phyloP scores from a whole-genome alignment of 2,113 vertebrate species.

The Hassar affinis region DNA sequence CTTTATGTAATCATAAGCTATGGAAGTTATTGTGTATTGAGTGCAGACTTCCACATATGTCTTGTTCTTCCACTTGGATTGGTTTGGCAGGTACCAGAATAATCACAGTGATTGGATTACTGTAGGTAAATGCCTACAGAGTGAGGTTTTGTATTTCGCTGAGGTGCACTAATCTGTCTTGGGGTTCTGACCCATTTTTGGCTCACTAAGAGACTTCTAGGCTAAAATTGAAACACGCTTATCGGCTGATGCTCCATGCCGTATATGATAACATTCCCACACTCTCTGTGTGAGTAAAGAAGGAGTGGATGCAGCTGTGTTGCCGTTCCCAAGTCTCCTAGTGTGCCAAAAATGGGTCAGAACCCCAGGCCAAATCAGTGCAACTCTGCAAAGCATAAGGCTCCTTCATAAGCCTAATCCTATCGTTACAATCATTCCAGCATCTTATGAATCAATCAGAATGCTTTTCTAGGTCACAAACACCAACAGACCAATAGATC shows the following conservation, averaged over 20 bases:
- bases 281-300: not conserved
- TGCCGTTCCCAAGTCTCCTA: not conserved
- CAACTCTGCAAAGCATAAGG: not conserved
- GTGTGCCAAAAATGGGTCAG: conserved; percentile 11
- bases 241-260: not conserved
- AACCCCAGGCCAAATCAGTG: conserved; percentile 23
- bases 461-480: not conserved
- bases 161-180: conserved; percentile 14
- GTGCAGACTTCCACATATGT: not conserved
- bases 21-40: not conserved
- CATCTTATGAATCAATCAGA: not conserved
- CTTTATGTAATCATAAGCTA: not conserved
- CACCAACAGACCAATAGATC: not conserved
- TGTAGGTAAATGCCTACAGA: not conserved
- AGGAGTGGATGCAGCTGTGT: conserved; percentile 3
- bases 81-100: not conserved
- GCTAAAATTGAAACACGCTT: not conserved
- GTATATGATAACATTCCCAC: conserved; percentile 12
- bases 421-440: conserved; percentile 2
- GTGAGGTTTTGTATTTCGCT: conserved; percentile 20
- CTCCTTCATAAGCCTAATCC: conserved; percentile 5
- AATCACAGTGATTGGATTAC: conserved; percentile 19
- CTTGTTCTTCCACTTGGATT: not conserved
- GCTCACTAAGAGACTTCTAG: not conserved
- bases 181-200: conserved; percentile 17